Evolutionary conservation across 35 echinoderm and acorn worm species (phyloP).

Genomic region (Lytechinus variegatus): DNA sequence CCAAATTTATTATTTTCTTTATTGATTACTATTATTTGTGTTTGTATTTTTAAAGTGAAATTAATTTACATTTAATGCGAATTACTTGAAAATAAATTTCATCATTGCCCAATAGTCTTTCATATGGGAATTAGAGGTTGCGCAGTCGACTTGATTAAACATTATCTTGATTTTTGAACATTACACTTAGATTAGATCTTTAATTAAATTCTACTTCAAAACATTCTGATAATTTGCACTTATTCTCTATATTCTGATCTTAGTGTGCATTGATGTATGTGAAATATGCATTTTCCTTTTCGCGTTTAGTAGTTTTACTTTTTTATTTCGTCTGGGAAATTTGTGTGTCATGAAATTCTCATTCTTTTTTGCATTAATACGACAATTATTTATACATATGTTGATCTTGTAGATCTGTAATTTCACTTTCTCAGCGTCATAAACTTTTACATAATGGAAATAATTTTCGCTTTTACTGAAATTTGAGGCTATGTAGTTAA

Average conservation of each 20-base stretch:
- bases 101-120: background rate
- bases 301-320: background rate
- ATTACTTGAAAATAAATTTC: background rate
- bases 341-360: background rate
- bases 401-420: background rate
- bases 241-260: background rate
- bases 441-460: too few species aligned
- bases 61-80: background rate
- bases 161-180: background rate
- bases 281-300: background rate
- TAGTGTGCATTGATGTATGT: background rate
- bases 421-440: too few species aligned
- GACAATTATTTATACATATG: background rate
- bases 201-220: background rate
- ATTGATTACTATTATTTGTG: background rate
- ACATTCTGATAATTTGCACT: background rate
- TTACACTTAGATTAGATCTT: background rate
- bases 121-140: slow-evolving; percentile 10
- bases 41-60: background rate
- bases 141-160: background rate
- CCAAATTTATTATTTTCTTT: background rate
- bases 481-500: background rate
- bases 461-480: background rate
- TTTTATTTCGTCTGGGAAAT: background rate
- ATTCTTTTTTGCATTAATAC: background rate